Base-by-base conservation (phyloP, 2,113 vertebrate species). In the Grantiella picta region DNA sequence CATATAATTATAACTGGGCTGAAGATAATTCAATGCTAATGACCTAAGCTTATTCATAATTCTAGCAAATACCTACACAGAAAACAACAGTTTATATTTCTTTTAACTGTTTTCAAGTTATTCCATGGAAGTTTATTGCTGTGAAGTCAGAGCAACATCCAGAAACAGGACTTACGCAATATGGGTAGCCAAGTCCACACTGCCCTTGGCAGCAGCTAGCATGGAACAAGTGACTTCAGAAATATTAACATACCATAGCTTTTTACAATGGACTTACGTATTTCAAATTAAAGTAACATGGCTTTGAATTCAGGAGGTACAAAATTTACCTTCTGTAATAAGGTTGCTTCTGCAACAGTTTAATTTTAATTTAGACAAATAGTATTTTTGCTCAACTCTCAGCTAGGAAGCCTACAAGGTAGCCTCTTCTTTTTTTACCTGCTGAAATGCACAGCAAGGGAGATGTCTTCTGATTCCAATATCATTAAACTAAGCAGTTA, bases 221-320 rank as follows among this genome's bases (percentile, higher is more conserved):
- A 68, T 29, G 12, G 15, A 92, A 68, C 12, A 50, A 54, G 22
- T 53, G 23, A 63, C 35, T 53, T 89, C 31, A 78, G 35, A 83
- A 23, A 77, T 14, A 77, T 69, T 64, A 44, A 54, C 12, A 11
- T 45, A 38, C 38, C 29, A 33, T 29, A 12, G 19, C 17, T 80
- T 93, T 64, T 68, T 60, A 76, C 27, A 56, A 4, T 5, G 14
- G 20, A 40, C 16, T 47, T 47, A 4, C 0, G 0, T 44, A 72
- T 60, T 82, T 53, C 16, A 28, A 86, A 91, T 53, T 57, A 66
- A 81, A 83, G 29, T 17, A 82, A 64, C 12, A 52, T 3, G 5
- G 22, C 53, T 82, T 88, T 77, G 36, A 80, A 85, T 23, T 89
- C 35, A 44, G 23, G 15, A 72, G 23, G 12, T 7, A 82, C 11